A percentile compares a stretch with the other conserved stretches of the same genome.
phyloP scores from a whole-genome alignment of 92 coral and sea anemone genomes.

The Ricordea florida region DNA sequence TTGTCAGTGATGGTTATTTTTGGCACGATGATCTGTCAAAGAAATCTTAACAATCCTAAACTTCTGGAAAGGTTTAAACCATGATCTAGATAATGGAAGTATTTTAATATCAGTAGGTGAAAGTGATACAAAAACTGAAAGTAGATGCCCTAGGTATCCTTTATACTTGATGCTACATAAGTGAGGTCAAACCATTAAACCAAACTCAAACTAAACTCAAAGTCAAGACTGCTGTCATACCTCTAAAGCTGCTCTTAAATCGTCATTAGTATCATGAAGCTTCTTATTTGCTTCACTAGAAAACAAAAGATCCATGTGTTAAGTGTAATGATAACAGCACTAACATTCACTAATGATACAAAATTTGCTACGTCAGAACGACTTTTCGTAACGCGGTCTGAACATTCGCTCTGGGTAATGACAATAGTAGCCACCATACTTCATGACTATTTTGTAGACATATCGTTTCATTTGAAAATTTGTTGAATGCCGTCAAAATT shows the following conservation, averaged over 20 bases:
- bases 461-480: too few species aligned
- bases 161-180: background rate
- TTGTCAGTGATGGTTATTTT: too few species aligned
- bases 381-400: background rate
- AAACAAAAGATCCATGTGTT: background rate
- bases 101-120: background rate
- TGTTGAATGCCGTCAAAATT: too few species aligned
- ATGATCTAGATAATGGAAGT: too few species aligned
- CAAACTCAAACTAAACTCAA: background rate
- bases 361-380: background rate
- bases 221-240: background rate
- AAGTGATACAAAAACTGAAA: too few species aligned
- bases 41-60: too few species aligned
- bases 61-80: too few species aligned
- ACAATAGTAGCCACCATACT: too few species aligned
- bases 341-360: background rate
- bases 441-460: too few species aligned
- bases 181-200: background rate
- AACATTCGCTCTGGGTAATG: too few species aligned
- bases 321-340: background rate
- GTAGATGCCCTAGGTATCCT: too few species aligned
- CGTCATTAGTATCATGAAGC: slow-evolving; percentile 95
- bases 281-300: slow-evolving; percentile 90
- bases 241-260: slow-evolving; percentile 89
- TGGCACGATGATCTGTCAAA: too few species aligned